These are phyloP conservation scores for Drosophila pullipes DNA, from an alignment of 2,888 invertebrate species.

Conservation along the genomic window DNA sequence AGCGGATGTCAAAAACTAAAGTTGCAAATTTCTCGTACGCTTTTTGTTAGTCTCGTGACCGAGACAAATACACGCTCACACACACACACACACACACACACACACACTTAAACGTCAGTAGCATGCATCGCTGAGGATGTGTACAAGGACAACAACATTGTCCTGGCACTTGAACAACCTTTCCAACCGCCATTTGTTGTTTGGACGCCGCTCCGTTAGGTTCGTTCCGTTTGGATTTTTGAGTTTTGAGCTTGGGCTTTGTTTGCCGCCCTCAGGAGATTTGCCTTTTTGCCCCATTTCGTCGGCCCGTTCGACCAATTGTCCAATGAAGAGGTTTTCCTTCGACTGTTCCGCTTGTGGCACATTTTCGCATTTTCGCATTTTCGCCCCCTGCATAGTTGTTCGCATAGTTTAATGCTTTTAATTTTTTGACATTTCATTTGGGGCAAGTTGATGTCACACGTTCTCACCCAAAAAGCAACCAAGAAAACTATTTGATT, in stretches of 20 bases:
- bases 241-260: conserved; percentile 41
- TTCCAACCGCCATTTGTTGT: conserved; percentile 73
- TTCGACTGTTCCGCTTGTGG: conserved; percentile 39
- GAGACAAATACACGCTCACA: conserved; percentile 6
- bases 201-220: conserved; percentile 68
- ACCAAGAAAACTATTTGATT: conserved; percentile 35
- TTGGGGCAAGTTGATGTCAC: conserved; percentile 51
- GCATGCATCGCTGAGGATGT: conserved; percentile 58
- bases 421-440: conserved; percentile 70
- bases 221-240: conserved; percentile 40
- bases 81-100: conserved; percentile 19
- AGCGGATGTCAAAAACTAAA: conserved; percentile 78
- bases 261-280: conserved; percentile 61
- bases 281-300: conserved; percentile 48
- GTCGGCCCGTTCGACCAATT: conserved; percentile 42
- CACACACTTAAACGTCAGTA: conserved; percentile 52
- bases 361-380: conserved; percentile 23
- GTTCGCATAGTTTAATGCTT: conserved; percentile 68
- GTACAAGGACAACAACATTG: conserved; percentile 54
- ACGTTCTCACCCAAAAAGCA: neutral
- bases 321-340: conserved; percentile 60
- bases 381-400: conserved; percentile 19
- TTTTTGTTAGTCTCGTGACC: conserved; percentile 35
- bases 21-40: conserved; percentile 66
- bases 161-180: conserved; percentile 60